Percentiles rank a stretch among this genome's conserved stretches.
Evolutionary conservation across 2,797 vertebrate genomes (phyloP).

Genomic region (Ptychadena robeensis): DNA sequence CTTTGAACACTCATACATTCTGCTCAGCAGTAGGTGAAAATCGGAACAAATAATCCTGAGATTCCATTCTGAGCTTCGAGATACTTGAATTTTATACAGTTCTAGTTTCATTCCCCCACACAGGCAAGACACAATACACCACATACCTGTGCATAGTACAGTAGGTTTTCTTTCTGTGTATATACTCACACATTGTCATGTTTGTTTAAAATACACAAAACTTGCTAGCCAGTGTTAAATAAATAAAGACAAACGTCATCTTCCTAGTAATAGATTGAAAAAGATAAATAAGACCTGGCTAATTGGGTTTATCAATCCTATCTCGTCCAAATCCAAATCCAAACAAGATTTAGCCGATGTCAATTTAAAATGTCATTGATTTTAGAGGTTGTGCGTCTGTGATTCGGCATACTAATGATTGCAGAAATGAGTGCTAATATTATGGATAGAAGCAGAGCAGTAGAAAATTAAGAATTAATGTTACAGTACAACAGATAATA

Average conservation of each 20-base stretch:
- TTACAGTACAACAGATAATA: background rate
- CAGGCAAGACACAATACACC: no score
- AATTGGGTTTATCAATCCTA: conserved; percentile 26
- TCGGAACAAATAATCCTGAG: no score
- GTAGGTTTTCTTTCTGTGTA: no score
- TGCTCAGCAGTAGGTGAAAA: no score
- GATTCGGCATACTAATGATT: conserved; percentile 22
- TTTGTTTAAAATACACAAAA: background rate
- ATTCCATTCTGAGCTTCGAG: no score
- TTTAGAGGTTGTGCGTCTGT: conserved; percentile 24
- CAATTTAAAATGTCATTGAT: conserved; percentile 36
- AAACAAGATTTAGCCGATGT: conserved; percentile 33
- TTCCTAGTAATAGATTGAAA: conserved; percentile 1
- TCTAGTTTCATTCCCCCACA: no score
- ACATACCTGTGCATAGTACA: no score
- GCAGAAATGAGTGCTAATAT: background rate
- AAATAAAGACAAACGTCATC: conserved; percentile 4
- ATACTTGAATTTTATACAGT: no score
- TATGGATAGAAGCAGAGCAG: background rate
- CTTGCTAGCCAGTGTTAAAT: background rate
- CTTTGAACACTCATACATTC: no score
- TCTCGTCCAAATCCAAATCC: conserved; percentile 33
- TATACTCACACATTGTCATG: background rate
- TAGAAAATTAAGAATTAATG: background rate
- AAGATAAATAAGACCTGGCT: conserved; percentile 30